phyloP scores from a whole-genome alignment of 1,140 invertebrate genomes.

The Pemphigus obesinymphae region DNA sequence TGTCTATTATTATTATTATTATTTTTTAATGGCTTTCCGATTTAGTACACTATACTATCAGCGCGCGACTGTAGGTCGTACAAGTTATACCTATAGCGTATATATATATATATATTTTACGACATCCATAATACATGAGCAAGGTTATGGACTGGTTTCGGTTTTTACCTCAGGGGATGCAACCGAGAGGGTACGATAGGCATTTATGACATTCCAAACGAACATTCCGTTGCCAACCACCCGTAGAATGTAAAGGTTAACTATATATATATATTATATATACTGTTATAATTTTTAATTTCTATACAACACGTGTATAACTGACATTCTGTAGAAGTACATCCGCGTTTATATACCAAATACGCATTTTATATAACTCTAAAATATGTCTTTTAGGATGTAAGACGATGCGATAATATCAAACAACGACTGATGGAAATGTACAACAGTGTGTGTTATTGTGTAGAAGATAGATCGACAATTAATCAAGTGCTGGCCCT shows the following conservation, averaged over 20 bases:
- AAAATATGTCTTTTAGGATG: background rate
- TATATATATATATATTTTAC: background rate
- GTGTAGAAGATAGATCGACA: conserved; percentile 44
- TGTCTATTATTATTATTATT: background rate
- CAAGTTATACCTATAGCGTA: no score
- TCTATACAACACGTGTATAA: background rate
- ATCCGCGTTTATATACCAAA: no score
- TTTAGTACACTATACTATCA: background rate
- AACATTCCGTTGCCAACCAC: background rate
- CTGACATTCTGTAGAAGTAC: background rate
- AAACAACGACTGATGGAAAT: conserved; percentile 43
- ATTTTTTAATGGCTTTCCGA: conserved; percentile 24
- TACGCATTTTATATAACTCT: background rate
- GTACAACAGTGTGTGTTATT: conserved; percentile 44
- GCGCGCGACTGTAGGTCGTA: background rate
- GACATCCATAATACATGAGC: background rate
- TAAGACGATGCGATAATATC: conserved; percentile 23
- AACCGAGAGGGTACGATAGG: conserved; percentile 3
- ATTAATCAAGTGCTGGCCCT: conserved; percentile 47
- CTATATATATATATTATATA: background rate
- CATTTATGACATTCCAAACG: background rate
- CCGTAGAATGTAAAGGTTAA: conserved; percentile 13
- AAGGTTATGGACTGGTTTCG: conserved; percentile 5
- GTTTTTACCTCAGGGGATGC: background rate
- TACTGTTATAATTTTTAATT: background rate